Percentiles rank a stretch among this genome's conserved stretches.
Conservation (phyloP, 2,797 vertebrate genomes). For the Galaxias olidus region DNA sequence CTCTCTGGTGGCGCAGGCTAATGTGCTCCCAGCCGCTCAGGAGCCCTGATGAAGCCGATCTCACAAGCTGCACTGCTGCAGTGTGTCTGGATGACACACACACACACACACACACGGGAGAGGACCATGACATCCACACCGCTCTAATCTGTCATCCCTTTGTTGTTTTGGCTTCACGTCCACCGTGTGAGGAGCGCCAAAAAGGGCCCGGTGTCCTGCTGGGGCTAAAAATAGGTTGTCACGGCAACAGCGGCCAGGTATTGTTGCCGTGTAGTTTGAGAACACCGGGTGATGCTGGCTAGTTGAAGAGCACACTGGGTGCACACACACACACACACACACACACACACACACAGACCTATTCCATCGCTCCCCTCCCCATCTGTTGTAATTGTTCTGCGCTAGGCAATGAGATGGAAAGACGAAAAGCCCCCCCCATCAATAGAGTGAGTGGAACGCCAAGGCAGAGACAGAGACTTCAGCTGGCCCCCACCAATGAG, state of each 20-base stretch:
- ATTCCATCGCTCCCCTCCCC: conserved; percentile 31
- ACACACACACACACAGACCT: conserved; percentile 5
- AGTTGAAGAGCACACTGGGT: conserved; percentile 43
- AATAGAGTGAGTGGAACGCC: conserved; percentile 13
- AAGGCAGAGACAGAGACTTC: conserved; percentile 20
- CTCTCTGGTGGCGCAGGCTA: conserved; percentile 12
- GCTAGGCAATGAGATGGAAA: conserved; percentile 25
- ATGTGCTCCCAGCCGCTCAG: too few relatives aligned
- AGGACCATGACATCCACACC: conserved; percentile 28
- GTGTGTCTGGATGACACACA: not conserved
- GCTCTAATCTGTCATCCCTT: conserved; percentile 12
- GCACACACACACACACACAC: not conserved
- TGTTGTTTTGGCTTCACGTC: conserved; percentile 27
- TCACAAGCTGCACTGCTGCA: not conserved
- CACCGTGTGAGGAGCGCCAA: conserved; percentile 30
- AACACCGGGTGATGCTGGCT: conserved; percentile 47
- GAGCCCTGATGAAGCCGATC: too few relatives aligned
- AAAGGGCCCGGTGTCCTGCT: conserved; percentile 52
- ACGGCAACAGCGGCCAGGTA: conserved; percentile 72
- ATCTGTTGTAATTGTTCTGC: conserved; percentile 31
- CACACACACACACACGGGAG: not conserved
- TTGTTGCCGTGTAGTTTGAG: conserved; percentile 62
- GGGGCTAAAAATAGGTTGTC: conserved; percentile 77
- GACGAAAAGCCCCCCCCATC: conserved; percentile 8
- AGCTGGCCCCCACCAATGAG: conserved; percentile 5